These are phyloP conservation scores for Mastomys coucha DNA, from an alignment of 2,113 vertebrate species.

Conservation along the genomic window DNA sequence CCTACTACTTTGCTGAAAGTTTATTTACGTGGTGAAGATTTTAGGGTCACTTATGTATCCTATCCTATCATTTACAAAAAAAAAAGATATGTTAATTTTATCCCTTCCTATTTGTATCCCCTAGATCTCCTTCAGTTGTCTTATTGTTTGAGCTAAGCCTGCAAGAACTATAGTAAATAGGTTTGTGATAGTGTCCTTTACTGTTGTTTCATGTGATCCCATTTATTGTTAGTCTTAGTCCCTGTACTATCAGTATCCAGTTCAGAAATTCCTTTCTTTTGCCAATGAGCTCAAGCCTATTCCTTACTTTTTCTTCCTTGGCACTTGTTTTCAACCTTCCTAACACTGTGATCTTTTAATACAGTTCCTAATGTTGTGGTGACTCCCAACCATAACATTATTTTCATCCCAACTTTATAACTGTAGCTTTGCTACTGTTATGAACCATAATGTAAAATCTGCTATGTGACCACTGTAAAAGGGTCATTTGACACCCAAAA, in stretches of 20 bases:
- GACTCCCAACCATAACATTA: background rate
- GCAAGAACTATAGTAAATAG: background rate
- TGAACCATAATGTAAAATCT: background rate
- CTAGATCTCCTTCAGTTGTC: background rate
- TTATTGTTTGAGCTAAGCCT: background rate
- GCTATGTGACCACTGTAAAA: background rate
- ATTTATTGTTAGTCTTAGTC: background rate
- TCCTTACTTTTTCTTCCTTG: background rate
- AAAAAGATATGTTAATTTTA: background rate
- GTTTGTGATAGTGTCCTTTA: background rate
- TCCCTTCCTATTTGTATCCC: background rate
- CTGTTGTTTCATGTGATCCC: background rate
- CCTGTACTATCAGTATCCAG: background rate
- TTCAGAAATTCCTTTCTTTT: background rate
- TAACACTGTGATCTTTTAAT: background rate
- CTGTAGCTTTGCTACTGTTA: background rate
- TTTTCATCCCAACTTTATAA: background rate
- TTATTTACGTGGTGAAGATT: background rate
- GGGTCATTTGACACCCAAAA: background rate
- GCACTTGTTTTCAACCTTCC: background rate
- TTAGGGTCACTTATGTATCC: background rate
- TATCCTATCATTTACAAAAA: background rate
- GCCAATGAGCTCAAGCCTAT: background rate
- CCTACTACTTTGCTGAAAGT: background rate
- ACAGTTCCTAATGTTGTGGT: background rate